Conservation (phyloP, 1,140 invertebrate species). For the Drosophila bifasciata region DNA sequence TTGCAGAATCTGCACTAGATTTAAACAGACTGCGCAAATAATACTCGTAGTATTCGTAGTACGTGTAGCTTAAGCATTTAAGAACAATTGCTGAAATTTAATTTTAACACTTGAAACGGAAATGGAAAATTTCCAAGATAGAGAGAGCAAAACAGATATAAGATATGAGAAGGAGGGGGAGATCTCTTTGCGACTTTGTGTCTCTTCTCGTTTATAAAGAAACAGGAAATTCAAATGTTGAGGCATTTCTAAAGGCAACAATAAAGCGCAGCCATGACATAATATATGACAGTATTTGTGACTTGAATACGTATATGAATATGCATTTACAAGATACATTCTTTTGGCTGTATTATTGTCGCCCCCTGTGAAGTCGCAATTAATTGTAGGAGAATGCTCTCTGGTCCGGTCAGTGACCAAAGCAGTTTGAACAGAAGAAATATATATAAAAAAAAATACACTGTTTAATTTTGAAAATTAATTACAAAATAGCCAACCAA, state of each 20-base stretch:
- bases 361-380: slow-evolving; percentile 9
- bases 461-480: not conserved
- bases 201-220: slow-evolving; percentile 30
- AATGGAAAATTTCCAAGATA: slow-evolving; percentile 29
- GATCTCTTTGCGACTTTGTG: slow-evolving; percentile 8
- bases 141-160: not conserved
- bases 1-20: not conserved
- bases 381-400: slow-evolving; percentile 14
- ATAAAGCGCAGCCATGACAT: slow-evolving; percentile 33
- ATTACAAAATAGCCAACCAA: slow-evolving; percentile 1
- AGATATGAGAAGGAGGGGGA: not conserved
- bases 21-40: slow-evolving; percentile 22
- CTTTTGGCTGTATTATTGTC: not conserved
- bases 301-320: slow-evolving; percentile 1
- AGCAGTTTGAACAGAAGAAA: not conserved
- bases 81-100: slow-evolving; percentile 8
- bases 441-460: too few relatives aligned
- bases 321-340: slow-evolving; percentile 21
- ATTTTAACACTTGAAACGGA: slow-evolving; percentile 35
- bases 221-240: slow-evolving; percentile 36
- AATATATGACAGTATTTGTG: slow-evolving; percentile 18
- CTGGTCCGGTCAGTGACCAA: slow-evolving; percentile 43
- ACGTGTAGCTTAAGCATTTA: not conserved
- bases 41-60: not conserved
- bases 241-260: slow-evolving; percentile 1